Conservation (phyloP, 2,113 vertebrate genomes). For the Panurus biarmicus region DNA sequence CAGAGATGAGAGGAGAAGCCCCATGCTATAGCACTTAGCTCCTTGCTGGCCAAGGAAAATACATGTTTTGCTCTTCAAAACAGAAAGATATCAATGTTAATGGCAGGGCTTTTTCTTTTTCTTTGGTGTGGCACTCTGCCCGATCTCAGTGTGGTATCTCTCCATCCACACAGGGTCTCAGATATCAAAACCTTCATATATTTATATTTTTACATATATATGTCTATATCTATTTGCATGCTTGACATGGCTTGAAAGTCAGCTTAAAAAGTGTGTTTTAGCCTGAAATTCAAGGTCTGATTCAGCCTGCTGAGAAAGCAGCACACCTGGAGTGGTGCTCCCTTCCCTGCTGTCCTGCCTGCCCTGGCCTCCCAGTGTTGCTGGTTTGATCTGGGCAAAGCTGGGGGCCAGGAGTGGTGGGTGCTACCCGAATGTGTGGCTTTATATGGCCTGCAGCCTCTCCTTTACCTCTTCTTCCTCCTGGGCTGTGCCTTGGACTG, state of each 20-base stretch:
- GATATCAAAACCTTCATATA: background rate
- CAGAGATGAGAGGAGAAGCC: background rate
- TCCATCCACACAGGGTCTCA: background rate
- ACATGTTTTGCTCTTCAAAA: background rate
- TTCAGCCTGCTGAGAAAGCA: background rate
- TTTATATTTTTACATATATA: background rate
- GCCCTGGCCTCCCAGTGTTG: background rate
- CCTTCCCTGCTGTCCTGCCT: background rate
- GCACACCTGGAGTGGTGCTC: background rate
- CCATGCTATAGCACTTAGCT: background rate
- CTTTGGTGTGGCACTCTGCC: background rate
- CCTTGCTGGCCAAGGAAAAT: constrained; percentile 11
- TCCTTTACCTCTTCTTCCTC: background rate
- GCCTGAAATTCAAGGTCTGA: background rate
- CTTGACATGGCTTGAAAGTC: background rate
- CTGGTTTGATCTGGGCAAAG: background rate
- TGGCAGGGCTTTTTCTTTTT: background rate
- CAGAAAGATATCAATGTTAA: background rate
- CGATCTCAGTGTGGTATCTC: background rate
- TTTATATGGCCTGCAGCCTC: background rate
- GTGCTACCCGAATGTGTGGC: fast-evolving
- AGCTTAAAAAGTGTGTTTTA: background rate
- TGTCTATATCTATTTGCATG: background rate
- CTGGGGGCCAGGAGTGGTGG: background rate
- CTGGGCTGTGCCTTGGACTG: background rate